Percentiles rank a stretch among this genome's conserved stretches.
These are phyloP conservation scores for Mus caroli DNA, from an alignment of 2,797 vertebrate species.

Conservation along the genomic window DNA sequence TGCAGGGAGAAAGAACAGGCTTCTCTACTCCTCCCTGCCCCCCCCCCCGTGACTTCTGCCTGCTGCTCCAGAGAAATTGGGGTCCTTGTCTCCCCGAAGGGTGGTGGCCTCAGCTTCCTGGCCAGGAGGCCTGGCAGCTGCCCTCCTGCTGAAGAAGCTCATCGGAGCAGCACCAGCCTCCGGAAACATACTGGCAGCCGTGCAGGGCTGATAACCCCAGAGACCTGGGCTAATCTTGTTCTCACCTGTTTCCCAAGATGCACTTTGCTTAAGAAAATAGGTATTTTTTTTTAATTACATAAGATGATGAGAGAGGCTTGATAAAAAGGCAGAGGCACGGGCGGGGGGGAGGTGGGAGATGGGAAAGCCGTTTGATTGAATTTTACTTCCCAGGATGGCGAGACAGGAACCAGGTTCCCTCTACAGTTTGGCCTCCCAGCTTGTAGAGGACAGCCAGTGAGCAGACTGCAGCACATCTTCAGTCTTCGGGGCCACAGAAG, in stretches of 20 bases:
- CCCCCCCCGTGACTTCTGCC: neutral
- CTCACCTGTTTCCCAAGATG: slow-evolving; percentile 89
- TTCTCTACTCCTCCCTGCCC: neutral
- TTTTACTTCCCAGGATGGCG: neutral
- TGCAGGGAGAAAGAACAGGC: neutral
- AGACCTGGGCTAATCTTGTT: slow-evolving; percentile 88
- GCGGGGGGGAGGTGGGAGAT: fast-evolving
- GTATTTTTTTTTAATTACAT: slow-evolving; percentile 85
- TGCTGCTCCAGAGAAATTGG: slow-evolving; percentile 3
- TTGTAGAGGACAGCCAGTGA: neutral
- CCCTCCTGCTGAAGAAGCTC: slow-evolving; percentile 21
- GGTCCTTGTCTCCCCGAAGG: neutral
- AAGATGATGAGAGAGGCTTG: slow-evolving; percentile 84
- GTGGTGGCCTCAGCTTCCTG: neutral
- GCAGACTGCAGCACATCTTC: neutral
- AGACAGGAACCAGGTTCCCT: neutral
- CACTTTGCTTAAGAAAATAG: slow-evolving; percentile 84
- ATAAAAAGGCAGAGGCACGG: neutral
- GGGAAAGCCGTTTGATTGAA: neutral
- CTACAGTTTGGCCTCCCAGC: neutral
- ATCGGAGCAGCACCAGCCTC: slow-evolving; percentile 88
- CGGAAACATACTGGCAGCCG: slow-evolving; percentile 90
- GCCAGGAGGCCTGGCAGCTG: neutral
- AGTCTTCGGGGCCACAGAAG: neutral
- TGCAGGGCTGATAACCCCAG: slow-evolving; percentile 89